Conservation (phyloP, 2,797 vertebrate genomes). For the Atherinosoma microstoma region DNA sequence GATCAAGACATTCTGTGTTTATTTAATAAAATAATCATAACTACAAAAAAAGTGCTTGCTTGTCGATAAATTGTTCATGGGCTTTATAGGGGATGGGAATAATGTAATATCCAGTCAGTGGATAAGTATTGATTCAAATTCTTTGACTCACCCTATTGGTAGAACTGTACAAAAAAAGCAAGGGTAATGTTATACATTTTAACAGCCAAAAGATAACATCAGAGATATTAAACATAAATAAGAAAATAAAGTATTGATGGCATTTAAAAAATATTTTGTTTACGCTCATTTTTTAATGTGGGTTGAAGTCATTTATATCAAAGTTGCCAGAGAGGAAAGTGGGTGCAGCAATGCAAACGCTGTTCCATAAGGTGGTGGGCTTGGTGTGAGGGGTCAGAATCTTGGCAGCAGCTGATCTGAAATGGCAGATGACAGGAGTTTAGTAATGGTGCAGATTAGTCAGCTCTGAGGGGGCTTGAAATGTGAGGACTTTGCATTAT, state of each 20-base stretch:
- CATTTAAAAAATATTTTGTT: background rate
- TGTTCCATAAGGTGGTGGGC: slow-evolving; percentile 62
- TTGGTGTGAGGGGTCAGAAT: slow-evolving; percentile 52
- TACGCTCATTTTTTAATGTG: background rate
- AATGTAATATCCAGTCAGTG: background rate
- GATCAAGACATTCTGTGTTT: slow-evolving; percentile 69
- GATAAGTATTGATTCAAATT: background rate
- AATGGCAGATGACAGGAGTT: slow-evolving; percentile 41
- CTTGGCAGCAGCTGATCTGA: slow-evolving; percentile 52
- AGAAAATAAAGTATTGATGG: background rate
- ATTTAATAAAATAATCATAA: slow-evolving; percentile 80
- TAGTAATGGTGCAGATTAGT: slow-evolving; percentile 48
- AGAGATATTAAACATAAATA: background rate
- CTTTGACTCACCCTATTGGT: too few species aligned
- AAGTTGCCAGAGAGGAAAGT: slow-evolving; percentile 14
- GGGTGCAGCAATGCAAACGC: background rate
- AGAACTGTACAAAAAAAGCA: background rate
- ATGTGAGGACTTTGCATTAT: slow-evolving; percentile 10
- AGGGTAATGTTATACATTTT: background rate
- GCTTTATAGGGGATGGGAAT: slow-evolving; percentile 2
- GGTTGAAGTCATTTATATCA: slow-evolving; percentile 33
- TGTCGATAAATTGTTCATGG: slow-evolving; percentile 9
- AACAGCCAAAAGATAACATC: background rate
- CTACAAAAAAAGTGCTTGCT: slow-evolving; percentile 8
- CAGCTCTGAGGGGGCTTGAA: slow-evolving; percentile 37